Evolutionary conservation across 2,797 vertebrate genomes (phyloP), one percentile per base, ranked within the genome.

Genomic region (Cygnus olor): DNA sequence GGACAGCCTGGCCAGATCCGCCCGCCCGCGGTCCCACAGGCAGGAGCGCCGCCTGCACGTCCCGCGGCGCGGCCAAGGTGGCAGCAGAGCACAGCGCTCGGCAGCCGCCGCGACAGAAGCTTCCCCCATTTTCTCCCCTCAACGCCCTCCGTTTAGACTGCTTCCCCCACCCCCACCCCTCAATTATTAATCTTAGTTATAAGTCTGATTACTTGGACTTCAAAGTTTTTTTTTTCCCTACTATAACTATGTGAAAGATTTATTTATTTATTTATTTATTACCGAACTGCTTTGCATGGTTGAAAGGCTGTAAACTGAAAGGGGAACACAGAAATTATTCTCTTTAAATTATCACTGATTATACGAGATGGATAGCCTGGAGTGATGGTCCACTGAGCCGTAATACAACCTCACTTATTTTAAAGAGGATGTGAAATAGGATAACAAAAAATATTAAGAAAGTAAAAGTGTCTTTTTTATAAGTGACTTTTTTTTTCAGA

Each of bases 31-130:
- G 49, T 25, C 49, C 24, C 49, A 24, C 49, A 51, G 49, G 49
- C 63, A 28, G 44, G 27, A 17, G 18, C 73, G 93, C 70, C 66
- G 82, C 42, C 72, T 98, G 98, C 96, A 98, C 92, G 92, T 97
- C 98, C 97, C 82, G 80, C 56, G 15, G 72, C 64, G 94, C 96
- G 88, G 95, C 96, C 97, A 97, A 98, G 98, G 97, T 96, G 98
- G 98, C 98, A 98, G 98, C 95, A 98, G 86, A 98, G 94, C 96
- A 79, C 79, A 97, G 97, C 95, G 38, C 32, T 85, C 36, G 58
- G 45, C 51, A 14, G 70, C 10, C 34, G 44, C 47, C 45, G 42
- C 17, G 13, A 44, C 47, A 10, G 82, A 74, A 49, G 1, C 32
- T 6, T 22, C 28, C 53, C 60, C 42, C 44, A 8, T 19, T 9